Conservation (phyloP, 2,797 vertebrate species). For the Sternarchorhynchus goeldii region DNA sequence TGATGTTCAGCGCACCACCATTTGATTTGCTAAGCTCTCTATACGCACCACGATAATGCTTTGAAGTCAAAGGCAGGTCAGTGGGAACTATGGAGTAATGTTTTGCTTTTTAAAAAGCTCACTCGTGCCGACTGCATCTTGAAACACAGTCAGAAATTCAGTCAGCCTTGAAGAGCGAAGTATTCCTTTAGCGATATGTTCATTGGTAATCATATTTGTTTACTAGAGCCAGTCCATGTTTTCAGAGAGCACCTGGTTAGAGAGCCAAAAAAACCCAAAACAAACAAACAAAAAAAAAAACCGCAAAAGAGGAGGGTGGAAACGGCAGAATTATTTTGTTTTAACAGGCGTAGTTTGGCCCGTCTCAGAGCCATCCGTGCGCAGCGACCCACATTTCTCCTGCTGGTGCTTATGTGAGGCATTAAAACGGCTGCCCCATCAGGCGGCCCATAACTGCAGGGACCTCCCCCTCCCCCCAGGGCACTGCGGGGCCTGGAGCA, state of each 20-base stretch:
- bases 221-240: neutral
- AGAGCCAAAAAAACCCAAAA: neutral
- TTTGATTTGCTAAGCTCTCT: constrained; percentile 24
- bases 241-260: constrained; percentile 39
- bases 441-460: constrained; percentile 29
- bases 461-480: neutral
- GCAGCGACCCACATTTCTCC: constrained; percentile 42
- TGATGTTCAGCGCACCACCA: constrained; percentile 37
- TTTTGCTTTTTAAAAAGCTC: neutral
- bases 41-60: constrained; percentile 13
- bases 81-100: constrained; percentile 23
- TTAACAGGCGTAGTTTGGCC: constrained; percentile 12
- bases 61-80: constrained; percentile 38
- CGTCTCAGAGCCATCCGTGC: constrained; percentile 31
- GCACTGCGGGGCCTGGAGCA: constrained; percentile 26
- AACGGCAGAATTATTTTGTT: constrained; percentile 20
- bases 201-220: constrained; percentile 14
- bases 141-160: constrained; percentile 14
- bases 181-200: constrained; percentile 4
- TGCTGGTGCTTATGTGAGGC: constrained; percentile 42
- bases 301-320: neutral
- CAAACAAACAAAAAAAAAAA: neutral
- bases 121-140: constrained; percentile 7
- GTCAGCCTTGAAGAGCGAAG: constrained; percentile 7
- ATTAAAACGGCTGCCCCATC: constrained; percentile 39